Evolutionary conservation across 2,113 vertebrate genomes (phyloP), one percentile per base, ranked within the genome.

Genomic region (Cyprinus carpio): DNA sequence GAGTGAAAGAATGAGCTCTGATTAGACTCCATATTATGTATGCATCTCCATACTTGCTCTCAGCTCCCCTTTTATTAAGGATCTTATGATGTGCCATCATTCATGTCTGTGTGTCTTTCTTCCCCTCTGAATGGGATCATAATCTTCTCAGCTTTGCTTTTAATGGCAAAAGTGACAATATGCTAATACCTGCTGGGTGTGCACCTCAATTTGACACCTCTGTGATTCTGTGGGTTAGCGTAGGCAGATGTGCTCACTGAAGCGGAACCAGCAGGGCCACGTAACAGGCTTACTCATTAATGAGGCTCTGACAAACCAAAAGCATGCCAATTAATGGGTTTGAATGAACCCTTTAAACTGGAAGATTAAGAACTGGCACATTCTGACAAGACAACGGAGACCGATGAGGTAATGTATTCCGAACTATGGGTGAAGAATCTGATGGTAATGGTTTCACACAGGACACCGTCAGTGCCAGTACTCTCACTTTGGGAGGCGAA

Each of bases 91-190:
- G 88, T 89, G 90, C 90, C 91, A 93, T 93, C 92, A 92, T 91
- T 93, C 92, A 93, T 89, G 83, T 90, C 83, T 83, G 88, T 88
- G 91, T 91, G 91, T 91, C 84, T 91, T 93, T 93, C 91, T 91
- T 87, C 87, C 83, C 87, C 40, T 54, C 87, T 91, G 87, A 93
- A 93, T 93, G 90, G 92, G 90, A 92, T 92, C 91, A 92, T 93
- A 92, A 94, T 93, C 90, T 79, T 87, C 88, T 87, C 90, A 89
- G 91, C 84, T 93, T 92, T 91, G 87, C 91, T 93, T 94, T 94
- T 93, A 94, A 93, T 93, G 90, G 92, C 92, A 90, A 92, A 92
- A 90, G 91, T 91, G 92, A 94, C 92, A 93, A 92, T 93, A 91
- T 91, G 90, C 88, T 90, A 89, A 89, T 91, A 84, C 85, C 84